These are phyloP conservation scores for Biston stratarius DNA, from an alignment of 2,888 invertebrate species.

Conservation along the genomic window DNA sequence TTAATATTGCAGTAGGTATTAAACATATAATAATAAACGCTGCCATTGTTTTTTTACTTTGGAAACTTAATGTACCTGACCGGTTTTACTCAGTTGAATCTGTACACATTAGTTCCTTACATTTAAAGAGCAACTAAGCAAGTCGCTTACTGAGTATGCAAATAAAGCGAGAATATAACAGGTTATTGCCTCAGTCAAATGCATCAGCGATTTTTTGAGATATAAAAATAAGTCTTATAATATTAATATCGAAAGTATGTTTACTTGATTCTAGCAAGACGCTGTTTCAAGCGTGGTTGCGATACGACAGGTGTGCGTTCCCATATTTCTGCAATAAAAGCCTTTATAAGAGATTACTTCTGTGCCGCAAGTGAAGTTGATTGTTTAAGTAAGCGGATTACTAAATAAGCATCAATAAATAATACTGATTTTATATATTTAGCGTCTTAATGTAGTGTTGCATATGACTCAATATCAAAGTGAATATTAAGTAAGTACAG, in stretches of 20 bases:
- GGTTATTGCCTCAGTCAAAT: conserved; percentile 50
- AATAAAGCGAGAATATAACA: conserved; percentile 59
- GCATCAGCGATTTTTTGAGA: conserved; percentile 29
- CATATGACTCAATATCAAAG: conserved; percentile 46
- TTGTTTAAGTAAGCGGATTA: conserved; percentile 67
- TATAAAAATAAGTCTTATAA: conserved; percentile 36
- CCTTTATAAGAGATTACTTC: conserved; percentile 61
- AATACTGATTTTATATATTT: conserved; percentile 48
- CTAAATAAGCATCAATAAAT: conserved; percentile 49
- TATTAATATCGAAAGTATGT: conserved; percentile 52
- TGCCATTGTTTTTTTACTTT: conserved; percentile 54
- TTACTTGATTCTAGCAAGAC: conserved; percentile 59
- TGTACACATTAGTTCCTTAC: conserved; percentile 65
- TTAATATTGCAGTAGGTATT: too few species aligned
- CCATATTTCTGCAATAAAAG: conserved; percentile 67
- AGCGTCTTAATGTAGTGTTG: conserved; percentile 6
- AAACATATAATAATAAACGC: too few species aligned
- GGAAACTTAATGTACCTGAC: conserved; percentile 57
- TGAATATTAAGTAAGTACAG: conserved; percentile 49
- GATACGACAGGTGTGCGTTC: conserved; percentile 72
- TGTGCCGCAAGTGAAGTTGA: conserved; percentile 62
- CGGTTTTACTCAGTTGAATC: conserved; percentile 61
- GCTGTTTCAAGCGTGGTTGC: conserved; percentile 61
- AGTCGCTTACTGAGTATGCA: conserved; percentile 65
- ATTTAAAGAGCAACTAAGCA: conserved; percentile 67